Evolutionary conservation across 2,888 invertebrate genomes (phyloP).

Genomic region (Cheilosia vulpina): DNA sequence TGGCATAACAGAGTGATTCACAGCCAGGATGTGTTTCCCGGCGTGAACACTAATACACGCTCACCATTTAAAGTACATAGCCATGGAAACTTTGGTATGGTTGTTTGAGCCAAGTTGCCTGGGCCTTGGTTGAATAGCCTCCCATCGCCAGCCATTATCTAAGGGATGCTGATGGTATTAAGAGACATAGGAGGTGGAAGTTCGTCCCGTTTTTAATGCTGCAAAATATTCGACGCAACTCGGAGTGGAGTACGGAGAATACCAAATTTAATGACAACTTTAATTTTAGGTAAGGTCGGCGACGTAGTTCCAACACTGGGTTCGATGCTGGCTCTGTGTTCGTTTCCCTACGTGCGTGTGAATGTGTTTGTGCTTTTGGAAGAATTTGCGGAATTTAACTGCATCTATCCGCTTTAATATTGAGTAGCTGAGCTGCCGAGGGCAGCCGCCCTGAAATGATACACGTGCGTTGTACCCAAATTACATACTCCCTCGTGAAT

Average conservation of each 20-base stretch:
- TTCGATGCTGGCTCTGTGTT: conserved; percentile 2
- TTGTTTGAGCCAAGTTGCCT: conserved; percentile 4
- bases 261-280: conserved; percentile 56
- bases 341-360: not conserved
- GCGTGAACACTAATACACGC: conserved; percentile 17
- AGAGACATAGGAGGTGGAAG: too few species aligned
- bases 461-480: conserved; percentile 48
- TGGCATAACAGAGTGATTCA: conserved; percentile 42
- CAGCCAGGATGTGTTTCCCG: conserved; percentile 44
- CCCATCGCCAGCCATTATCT: not conserved
- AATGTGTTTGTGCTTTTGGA: conserved; percentile 13
- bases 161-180: conserved; percentile 25
- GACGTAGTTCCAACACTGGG: conserved; percentile 28
- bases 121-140: conserved; percentile 14
- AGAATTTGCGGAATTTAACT: conserved; percentile 11
- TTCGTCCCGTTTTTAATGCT: not conserved
- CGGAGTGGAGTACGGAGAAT: conserved; percentile 1
- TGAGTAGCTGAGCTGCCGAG: conserved; percentile 34
- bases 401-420: conserved; percentile 63
- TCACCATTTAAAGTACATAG: conserved; percentile 28
- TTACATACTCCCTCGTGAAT: conserved; percentile 26
- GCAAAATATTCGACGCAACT: conserved; percentile 42
- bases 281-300: conserved; percentile 66
- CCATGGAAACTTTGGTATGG: conserved; percentile 38
- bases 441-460: conserved; percentile 46